A percentile compares a stretch with the other conserved stretches of the same genome.
These are phyloP conservation scores for Myiothlypis coronata DNA, from an alignment of 2,797 vertebrate genomes.

Conservation along the genomic window DNA sequence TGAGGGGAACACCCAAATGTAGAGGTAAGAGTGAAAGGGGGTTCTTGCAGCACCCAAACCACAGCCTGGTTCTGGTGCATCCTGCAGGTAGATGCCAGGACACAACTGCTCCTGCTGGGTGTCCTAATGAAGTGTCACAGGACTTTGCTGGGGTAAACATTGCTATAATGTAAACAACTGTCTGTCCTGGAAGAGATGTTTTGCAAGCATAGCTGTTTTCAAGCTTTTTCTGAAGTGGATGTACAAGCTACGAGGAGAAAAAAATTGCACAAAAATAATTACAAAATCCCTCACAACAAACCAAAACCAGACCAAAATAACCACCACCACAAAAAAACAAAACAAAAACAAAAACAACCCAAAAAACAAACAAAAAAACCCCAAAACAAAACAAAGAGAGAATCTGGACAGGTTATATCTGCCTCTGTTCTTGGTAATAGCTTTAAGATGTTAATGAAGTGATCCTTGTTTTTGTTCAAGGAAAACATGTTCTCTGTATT, in stretches of 20 bases:
- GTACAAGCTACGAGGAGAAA: not conserved
- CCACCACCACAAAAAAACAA: not conserved
- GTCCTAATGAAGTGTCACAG: not conserved
- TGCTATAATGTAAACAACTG: not conserved
- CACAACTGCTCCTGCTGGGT: not conserved
- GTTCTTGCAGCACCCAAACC: not conserved
- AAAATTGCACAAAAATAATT: not conserved
- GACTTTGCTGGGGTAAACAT: not conserved
- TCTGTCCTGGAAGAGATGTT: not conserved
- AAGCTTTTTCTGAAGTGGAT: not conserved
- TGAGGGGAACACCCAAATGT: not conserved
- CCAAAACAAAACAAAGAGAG: not conserved
- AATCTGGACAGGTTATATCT: not conserved
- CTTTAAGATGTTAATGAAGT: conserved; percentile 49
- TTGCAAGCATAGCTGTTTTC: conserved; percentile 9
- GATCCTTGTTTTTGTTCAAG: conserved; percentile 25
- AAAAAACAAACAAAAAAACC: not conserved
- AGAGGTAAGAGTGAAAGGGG: not conserved
- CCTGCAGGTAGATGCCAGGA: not conserved
- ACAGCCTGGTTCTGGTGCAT: not conserved
- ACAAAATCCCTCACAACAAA: not conserved
- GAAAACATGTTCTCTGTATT: not conserved
- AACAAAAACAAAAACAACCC: not conserved
- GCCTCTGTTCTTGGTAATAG: not conserved
- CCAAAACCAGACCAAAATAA: not conserved